Base-by-base conservation (phyloP, 2,113 vertebrate genomes). In the Trichechus manatus region DNA sequence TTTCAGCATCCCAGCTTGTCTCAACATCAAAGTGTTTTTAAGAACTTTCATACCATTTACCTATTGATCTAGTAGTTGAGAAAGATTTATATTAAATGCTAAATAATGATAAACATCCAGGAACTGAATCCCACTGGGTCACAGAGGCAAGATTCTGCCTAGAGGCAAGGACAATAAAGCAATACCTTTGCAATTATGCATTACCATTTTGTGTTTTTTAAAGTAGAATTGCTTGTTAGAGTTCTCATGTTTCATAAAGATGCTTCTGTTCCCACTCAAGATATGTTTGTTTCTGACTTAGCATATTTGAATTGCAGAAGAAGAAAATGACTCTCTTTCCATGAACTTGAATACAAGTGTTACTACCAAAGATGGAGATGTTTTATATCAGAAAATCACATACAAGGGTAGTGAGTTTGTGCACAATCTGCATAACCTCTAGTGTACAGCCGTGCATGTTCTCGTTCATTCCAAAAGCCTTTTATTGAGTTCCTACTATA, bases 111-210 rank as follows among this genome's bases (percentile, higher is more conserved):
- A n/a, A 87, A 53, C 33, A 77, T 77, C 47, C 50, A 75, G 70
- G 44, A 93, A 85, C 29, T 91, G 44, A 93, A 91, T 94, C 50
- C 64, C 68, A n/a, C 50, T 80, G 83, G 47, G 68, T 82, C 50
- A 25, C 68, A 39, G 72, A 93, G n/a, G 82, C 53, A 83, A 70
- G 42, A 82, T 86, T 87, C 88, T 90, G 22, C 77, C 63, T 36
- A 70, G 44, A 90, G 44, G 29, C 42, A 93, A 87, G 87, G 56
- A 79, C 77, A 97, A 96, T 97, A 97, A 98, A 97, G 77, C 81
- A 78, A 42, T 89, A 78, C 50, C 84, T 93, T 96, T 56, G 6
- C 90, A 93, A 93, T 50, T 36, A 23, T 70, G 47, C 44, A 36
- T 86, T 79, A 22, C 56, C 56, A n/a, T 68, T 82, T 87, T 92